Evolutionary conservation across 2,113 vertebrate genomes (phyloP).

Genomic region (Notarius lentiginosus): DNA sequence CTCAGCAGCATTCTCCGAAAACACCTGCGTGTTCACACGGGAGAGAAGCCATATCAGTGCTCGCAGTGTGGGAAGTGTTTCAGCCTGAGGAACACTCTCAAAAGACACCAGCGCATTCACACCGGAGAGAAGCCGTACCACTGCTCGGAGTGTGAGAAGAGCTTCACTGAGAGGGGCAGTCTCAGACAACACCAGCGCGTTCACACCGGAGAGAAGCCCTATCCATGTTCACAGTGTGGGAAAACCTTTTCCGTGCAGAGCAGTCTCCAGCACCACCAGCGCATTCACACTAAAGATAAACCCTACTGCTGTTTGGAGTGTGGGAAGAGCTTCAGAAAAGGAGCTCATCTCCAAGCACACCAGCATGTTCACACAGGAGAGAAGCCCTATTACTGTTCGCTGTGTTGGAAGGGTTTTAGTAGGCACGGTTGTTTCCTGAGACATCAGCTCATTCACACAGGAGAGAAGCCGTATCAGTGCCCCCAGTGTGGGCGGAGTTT

Average conservation of each 20-base stretch:
- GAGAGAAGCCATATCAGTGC: not conserved
- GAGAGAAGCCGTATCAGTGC: not conserved
- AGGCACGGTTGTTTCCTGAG: not conserved
- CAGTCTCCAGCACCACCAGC: not conserved
- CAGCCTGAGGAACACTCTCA: not conserved
- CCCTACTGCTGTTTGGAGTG: not conserved
- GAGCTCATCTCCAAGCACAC: not conserved
- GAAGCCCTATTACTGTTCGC: not conserved
- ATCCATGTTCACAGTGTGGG: not conserved
- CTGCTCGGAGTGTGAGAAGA: not conserved
- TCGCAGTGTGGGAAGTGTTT: not conserved
- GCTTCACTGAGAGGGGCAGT: not conserved
- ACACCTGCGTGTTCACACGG: not conserved
- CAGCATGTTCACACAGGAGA: not conserved
- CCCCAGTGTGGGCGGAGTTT: not conserved
- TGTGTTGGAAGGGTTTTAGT: not conserved
- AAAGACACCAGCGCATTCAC: not conserved
- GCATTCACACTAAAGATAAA: not conserved
- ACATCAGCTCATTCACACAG: constrained; percentile 7
- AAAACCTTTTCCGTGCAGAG: not conserved
- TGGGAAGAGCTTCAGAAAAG: not conserved
- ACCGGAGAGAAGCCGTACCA: not conserved
- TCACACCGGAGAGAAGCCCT: not conserved
- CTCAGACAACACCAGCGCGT: not conserved
- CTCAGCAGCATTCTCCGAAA: not conserved